A percentile compares a stretch with the other conserved stretches of the same genome.
Evolutionary conservation across 1,140 invertebrate genomes (phyloP).

Genomic region (Pseudomyrmex gracilis): DNA sequence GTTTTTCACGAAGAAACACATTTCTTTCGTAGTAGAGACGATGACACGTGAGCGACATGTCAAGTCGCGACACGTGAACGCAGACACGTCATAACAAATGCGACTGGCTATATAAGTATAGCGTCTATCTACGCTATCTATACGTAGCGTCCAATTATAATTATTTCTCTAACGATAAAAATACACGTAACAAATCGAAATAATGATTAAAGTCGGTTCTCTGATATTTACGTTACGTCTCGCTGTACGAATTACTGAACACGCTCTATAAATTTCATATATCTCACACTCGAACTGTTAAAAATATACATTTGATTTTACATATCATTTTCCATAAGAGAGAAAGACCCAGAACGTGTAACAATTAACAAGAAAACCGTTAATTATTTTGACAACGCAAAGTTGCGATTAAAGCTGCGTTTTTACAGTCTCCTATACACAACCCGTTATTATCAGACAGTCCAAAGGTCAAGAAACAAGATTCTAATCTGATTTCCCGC

Average conservation of each 20-base stretch:
- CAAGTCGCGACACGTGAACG: neutral
- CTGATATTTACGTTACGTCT: neutral
- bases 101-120: neutral
- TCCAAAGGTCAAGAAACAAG: conserved; percentile 24
- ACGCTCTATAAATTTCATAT: too few relatives aligned
- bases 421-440: neutral
- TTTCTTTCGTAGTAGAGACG: neutral
- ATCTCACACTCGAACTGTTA: too few relatives aligned
- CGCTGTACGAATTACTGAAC: too few relatives aligned
- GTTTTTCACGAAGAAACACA: neutral
- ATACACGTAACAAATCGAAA: neutral
- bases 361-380: conserved; percentile 7
- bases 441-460: conserved; percentile 39
- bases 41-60: too few relatives aligned
- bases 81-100: conserved; percentile 6
- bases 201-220: neutral
- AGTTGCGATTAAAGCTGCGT: neutral
- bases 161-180: neutral
- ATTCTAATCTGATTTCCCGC: conserved; percentile 9
- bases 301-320: too few relatives aligned
- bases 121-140: neutral
- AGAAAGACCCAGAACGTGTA: neutral
- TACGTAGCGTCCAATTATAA: neutral
- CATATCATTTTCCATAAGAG: too few relatives aligned
- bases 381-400: conserved; percentile 38